phyloP scores from a whole-genome alignment of 2,797 vertebrate species.

The Mormyrops attenuatus region DNA sequence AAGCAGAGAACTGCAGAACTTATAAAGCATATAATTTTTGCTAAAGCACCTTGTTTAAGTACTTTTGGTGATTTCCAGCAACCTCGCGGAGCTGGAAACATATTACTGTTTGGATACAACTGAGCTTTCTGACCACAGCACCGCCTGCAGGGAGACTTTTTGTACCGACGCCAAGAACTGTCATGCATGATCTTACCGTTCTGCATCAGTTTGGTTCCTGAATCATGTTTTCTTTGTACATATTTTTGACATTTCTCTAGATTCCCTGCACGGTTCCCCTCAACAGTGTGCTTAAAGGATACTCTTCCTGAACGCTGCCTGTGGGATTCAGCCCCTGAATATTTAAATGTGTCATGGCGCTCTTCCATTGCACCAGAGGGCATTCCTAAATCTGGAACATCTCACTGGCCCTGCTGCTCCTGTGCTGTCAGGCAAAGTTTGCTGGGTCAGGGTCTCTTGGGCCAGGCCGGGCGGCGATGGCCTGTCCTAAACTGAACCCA shows the following conservation, averaged over 20 bases:
- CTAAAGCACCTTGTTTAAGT: not conserved
- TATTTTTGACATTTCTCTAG: not conserved
- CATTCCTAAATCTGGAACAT: not conserved
- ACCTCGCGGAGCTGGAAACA: not conserved
- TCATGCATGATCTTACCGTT: not conserved
- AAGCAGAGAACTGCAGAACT: not conserved
- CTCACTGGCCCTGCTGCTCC: not conserved
- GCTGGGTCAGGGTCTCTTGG: not conserved
- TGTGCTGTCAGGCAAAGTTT: not conserved
- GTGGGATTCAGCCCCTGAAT: not conserved
- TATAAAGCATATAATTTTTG: not conserved
- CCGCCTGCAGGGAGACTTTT: not conserved
- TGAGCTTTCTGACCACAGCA: not conserved
- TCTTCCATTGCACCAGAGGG: not conserved
- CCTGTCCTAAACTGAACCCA: conserved; percentile 12
- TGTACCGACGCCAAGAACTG: not conserved
- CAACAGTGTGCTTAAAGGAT: not conserved
- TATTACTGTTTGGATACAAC: not conserved
- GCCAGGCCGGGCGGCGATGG: not conserved
- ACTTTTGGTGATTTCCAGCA: not conserved
- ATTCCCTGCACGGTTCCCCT: not conserved
- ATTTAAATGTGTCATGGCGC: not conserved
- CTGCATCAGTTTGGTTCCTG: not conserved
- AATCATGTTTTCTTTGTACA: not conserved
- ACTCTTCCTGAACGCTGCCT: not conserved